Evolutionary conservation across 2,888 invertebrate genomes (phyloP).

Genomic region (Trichopria drosophilae): DNA sequence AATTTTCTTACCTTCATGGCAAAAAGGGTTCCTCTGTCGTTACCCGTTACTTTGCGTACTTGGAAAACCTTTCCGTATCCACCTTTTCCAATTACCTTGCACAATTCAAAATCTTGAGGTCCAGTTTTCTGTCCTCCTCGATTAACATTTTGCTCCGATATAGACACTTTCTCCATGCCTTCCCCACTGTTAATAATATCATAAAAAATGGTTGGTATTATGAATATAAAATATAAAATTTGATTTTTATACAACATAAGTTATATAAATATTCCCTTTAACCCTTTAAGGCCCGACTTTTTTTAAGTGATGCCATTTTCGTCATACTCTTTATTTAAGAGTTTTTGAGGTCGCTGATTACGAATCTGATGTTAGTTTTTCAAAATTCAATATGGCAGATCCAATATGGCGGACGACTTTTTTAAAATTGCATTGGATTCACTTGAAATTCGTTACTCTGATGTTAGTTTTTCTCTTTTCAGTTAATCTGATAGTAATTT

Average conservation of each 20-base stretch:
- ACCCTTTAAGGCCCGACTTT: no score
- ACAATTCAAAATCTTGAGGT: slow-evolving; percentile 77
- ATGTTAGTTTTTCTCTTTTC: no score
- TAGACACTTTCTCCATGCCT: slow-evolving; percentile 69
- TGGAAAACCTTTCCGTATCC: slow-evolving; percentile 76
- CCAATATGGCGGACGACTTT: no score
- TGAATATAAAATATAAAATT: neutral
- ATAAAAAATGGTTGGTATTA: neutral
- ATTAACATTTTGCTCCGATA: slow-evolving; percentile 78
- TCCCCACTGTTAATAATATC: slow-evolving; percentile 53
- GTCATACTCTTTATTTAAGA: no score
- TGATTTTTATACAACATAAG: neutral
- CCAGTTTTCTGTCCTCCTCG: slow-evolving; percentile 85
- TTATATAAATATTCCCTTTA: neutral
- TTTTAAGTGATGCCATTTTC: no score
- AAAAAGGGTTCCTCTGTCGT: slow-evolving; percentile 69
- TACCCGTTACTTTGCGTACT: slow-evolving; percentile 68
- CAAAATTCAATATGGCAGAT: no score
- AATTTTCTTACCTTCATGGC: slow-evolving; percentile 69
- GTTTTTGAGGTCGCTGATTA: no score
- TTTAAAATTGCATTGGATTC: no score
- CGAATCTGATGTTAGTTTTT: no score
- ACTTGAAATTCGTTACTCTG: no score
- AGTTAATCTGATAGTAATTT: no score
- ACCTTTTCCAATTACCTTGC: slow-evolving; percentile 74